phyloP scores from a whole-genome alignment of 2,113 vertebrate species.

The Chionis minor region DNA sequence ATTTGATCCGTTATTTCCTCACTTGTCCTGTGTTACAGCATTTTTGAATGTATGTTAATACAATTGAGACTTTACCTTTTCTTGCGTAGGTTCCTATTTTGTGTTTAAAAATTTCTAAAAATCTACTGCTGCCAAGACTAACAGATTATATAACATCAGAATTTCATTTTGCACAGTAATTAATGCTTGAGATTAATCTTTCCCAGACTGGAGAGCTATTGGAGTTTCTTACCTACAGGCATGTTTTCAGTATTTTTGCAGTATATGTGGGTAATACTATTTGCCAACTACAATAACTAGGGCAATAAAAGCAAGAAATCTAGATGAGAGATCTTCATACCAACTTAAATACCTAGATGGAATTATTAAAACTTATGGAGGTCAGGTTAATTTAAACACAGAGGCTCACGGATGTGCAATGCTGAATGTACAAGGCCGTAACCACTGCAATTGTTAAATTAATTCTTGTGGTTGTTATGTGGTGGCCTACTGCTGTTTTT shows the following conservation, averaged over 20 bases:
- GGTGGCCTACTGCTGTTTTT: constrained; percentile 55
- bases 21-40: not conserved
- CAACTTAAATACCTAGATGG: constrained; percentile 48
- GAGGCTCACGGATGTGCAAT: not conserved
- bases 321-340: constrained; percentile 61
- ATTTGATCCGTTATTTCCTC: not conserved
- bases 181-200: constrained; percentile 60
- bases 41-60: not conserved
- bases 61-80: not conserved
- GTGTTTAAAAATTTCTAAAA: not conserved
- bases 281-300: constrained; percentile 65
- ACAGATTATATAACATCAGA: constrained; percentile 40
- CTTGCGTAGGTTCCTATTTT: not conserved
- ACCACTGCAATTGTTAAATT: constrained; percentile 60
- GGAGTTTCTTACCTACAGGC: constrained; percentile 58
- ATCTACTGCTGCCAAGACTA: constrained; percentile 3
- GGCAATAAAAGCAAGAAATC: constrained; percentile 64
- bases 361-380: constrained; percentile 63
- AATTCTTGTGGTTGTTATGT: constrained; percentile 58
- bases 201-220: constrained; percentile 44
- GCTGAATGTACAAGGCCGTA: not conserved
- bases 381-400: constrained; percentile 47
- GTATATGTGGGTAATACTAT: constrained; percentile 28
- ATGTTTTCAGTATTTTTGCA: constrained; percentile 56
- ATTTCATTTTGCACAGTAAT: constrained; percentile 65